These are phyloP conservation scores for Linyphia triangularis DNA, from an alignment of 2,888 invertebrate genomes.

Conservation along the genomic window DNA sequence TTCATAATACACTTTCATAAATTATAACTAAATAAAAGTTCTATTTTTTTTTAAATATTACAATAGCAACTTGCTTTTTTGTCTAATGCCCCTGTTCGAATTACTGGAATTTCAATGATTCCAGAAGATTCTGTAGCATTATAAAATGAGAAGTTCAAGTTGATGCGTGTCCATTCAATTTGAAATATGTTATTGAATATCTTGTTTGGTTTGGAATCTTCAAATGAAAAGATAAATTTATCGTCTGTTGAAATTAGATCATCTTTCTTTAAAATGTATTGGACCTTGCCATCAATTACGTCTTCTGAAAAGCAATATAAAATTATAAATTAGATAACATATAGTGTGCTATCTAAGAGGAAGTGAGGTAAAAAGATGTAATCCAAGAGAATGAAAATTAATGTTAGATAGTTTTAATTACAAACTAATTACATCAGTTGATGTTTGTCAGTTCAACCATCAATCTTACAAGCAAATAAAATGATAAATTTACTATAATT, in stretches of 20 bases:
- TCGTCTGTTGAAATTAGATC: slow-evolving; percentile 77
- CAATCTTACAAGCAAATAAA: too few relatives aligned
- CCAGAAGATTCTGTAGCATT: slow-evolving; percentile 79
- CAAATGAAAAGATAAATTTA: slow-evolving; percentile 79
- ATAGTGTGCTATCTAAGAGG: not conserved
- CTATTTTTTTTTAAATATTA: not conserved
- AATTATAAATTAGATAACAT: not conserved
- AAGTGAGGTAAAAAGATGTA: not conserved
- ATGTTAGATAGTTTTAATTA: too few relatives aligned
- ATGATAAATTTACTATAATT: too few relatives aligned
- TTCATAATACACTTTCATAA: too few relatives aligned
- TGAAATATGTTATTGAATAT: slow-evolving; percentile 78
- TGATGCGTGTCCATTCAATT: slow-evolving; percentile 79
- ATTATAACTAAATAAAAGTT: not conserved
- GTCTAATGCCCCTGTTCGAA: slow-evolving; percentile 77
- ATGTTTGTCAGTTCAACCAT: too few relatives aligned
- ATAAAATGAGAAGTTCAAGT: slow-evolving; percentile 77
- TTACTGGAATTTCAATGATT: slow-evolving; percentile 78
- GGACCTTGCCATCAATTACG: slow-evolving; percentile 78
- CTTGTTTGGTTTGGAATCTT: slow-evolving; percentile 79
- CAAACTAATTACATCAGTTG: too few relatives aligned
- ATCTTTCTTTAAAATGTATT: slow-evolving; percentile 78
- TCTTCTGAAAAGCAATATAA: slow-evolving; percentile 77
- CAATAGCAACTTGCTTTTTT: slow-evolving; percentile 77
- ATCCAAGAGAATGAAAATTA: not conserved